Conservation (phyloP, 2,797 vertebrate genomes). For the Danio kyathit region DNA sequence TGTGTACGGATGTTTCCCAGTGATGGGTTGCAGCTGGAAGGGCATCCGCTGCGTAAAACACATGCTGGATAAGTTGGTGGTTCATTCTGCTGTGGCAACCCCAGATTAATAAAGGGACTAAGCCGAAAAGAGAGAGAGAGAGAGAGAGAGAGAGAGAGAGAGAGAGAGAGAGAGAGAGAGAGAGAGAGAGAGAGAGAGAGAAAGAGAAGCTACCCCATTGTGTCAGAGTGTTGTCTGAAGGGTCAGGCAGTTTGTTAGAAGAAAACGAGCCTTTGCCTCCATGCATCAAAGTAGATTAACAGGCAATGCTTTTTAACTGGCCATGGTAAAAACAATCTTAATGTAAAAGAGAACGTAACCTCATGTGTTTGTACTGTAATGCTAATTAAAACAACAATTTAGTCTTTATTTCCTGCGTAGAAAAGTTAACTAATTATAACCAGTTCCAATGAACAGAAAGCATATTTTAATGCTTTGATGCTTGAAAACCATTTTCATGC, state of each 20-base stretch:
- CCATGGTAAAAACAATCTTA: constrained; percentile 6
- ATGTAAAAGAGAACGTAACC: background rate
- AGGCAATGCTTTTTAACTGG: background rate
- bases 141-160: background rate
- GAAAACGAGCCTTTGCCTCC: constrained; percentile 4
- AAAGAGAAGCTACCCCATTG: constrained; percentile 8
- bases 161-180: background rate
- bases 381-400: no score
- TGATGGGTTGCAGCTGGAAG: no score
- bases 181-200: background rate
- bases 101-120: no score
- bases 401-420: no score
- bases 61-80: no score
- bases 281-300: constrained; percentile 15
- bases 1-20: no score
- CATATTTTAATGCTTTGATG: no score
- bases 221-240: constrained; percentile 1
- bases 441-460: no score
- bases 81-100: no score
- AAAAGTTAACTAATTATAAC: no score
- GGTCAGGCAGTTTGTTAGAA: constrained; percentile 25
- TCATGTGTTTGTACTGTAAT: background rate
- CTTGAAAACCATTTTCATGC: no score
- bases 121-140: background rate
- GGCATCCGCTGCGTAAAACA: no score